phyloP scores from a whole-genome alignment of 1,140 invertebrate species.

The Drosophila ananassae region DNA sequence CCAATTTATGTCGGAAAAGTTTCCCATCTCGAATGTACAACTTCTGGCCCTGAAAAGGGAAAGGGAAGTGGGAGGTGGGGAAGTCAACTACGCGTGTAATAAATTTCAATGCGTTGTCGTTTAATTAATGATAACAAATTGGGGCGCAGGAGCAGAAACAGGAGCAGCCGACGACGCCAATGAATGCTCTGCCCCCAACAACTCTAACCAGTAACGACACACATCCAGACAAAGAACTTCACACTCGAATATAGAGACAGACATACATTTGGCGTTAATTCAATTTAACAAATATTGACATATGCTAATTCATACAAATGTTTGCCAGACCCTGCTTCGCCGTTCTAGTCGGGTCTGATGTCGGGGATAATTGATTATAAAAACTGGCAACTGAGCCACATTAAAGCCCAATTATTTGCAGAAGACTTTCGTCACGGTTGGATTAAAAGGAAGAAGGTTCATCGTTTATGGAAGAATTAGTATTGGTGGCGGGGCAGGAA shows the following conservation, averaged over 20 bases:
- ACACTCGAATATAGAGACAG: not conserved
- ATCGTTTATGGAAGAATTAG: conserved; percentile 48
- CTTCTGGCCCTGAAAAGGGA: conserved; percentile 32
- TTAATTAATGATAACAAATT: conserved; percentile 83
- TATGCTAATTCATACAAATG: conserved; percentile 82
- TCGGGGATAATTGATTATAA: conserved; percentile 77
- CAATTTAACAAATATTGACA: conserved; percentile 83
- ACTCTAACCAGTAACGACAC: conserved; percentile 10
- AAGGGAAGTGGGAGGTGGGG: conserved; percentile 1
- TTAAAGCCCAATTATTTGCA: conserved; percentile 81
- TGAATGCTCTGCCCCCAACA: conserved; percentile 2
- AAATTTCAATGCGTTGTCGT: conserved; percentile 82
- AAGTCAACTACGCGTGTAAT: conserved; percentile 77
- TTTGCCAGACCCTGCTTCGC: conserved; percentile 42
- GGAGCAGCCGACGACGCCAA: conserved; percentile 28
- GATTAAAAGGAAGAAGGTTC: conserved; percentile 48
- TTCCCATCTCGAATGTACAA: conserved; percentile 54
- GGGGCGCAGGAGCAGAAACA: conserved; percentile 22
- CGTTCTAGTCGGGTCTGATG: not conserved
- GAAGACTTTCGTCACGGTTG: conserved; percentile 58
- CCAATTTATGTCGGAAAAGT: conserved; percentile 80
- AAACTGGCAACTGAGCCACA: conserved; percentile 75
- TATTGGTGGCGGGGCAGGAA: conserved; percentile 12
- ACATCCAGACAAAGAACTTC: conserved; percentile 10
- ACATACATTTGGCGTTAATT: conserved; percentile 64